Conservation (phyloP, 92 coral and sea anemone genomes). For the Epizoanthus ramosus region DNA sequence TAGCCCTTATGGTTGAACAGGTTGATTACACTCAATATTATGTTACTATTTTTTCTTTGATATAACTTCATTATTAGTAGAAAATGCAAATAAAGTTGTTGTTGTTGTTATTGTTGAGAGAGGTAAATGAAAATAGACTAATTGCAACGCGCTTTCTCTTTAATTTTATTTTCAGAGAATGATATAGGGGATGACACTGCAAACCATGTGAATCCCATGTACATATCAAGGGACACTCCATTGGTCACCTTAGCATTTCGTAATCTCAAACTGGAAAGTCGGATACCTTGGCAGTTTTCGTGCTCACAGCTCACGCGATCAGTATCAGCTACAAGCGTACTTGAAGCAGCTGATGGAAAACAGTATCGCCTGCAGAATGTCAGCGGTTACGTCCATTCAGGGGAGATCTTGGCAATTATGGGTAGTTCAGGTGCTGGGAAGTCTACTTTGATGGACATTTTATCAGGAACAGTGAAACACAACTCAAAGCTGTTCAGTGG, state of each 20-base stretch:
- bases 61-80: too few species aligned
- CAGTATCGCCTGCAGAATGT: constrained; percentile 36
- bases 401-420: constrained; percentile 34
- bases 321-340: constrained; percentile 9
- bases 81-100: too few species aligned
- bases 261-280: constrained; percentile 28
- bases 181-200: too few species aligned
- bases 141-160: too few species aligned
- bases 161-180: too few species aligned
- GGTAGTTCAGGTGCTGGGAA: constrained; percentile 39
- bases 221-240: neutral
- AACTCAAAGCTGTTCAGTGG: constrained; percentile 23
- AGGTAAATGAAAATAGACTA: too few species aligned
- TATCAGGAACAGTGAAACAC: constrained; percentile 32
- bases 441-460: constrained; percentile 25
- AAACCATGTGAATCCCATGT: too few species aligned
- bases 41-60: too few species aligned
- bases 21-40: too few species aligned
- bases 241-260: constrained; percentile 14
- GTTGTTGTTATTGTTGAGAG: too few species aligned
- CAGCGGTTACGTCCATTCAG: constrained; percentile 39
- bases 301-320: neutral
- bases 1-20: too few species aligned
- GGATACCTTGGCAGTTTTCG: constrained; percentile 10
- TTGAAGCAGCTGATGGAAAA: constrained; percentile 16